A percentile compares a stretch with the other conserved stretches of the same genome.
These are phyloP conservation scores for Drosophila yooni DNA, from an alignment of 2,888 invertebrate genomes.

Conservation along the genomic window DNA sequence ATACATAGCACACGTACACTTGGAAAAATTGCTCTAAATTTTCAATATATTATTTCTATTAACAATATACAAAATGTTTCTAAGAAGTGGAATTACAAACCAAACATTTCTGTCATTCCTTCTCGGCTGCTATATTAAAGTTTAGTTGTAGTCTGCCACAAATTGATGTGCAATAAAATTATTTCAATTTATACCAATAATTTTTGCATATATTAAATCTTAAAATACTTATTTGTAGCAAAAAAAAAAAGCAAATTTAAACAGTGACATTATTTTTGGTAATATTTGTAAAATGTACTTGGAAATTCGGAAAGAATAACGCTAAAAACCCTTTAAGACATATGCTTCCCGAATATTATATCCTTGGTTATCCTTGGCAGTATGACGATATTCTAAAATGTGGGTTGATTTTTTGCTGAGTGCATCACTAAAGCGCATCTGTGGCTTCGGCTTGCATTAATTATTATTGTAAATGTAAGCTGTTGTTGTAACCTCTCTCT, in stretches of 20 bases:
- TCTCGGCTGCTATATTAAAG: not conserved
- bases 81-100: not conserved
- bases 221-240: not conserved
- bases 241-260: not conserved
- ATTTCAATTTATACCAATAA: too few species aligned
- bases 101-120: not conserved
- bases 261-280: not conserved
- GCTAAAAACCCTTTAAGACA: not conserved
- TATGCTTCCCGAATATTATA: not conserved
- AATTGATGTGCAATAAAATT: not conserved
- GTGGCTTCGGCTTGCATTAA: slow-evolving; percentile 16
- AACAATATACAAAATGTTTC: not conserved
- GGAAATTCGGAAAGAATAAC: not conserved
- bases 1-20: not conserved
- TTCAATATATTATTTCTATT: not conserved
- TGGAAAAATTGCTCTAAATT: not conserved
- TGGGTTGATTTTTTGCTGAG: not conserved
- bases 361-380: not conserved
- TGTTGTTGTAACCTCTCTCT: slow-evolving; percentile 44
- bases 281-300: not conserved
- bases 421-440: slow-evolving; percentile 8
- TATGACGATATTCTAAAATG: not conserved
- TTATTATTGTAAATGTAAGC: slow-evolving; percentile 26
- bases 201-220: not conserved
- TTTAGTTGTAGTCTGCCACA: not conserved